Conservation (phyloP, 2,113 vertebrate genomes). For the Romanogobio albipinnatus region DNA sequence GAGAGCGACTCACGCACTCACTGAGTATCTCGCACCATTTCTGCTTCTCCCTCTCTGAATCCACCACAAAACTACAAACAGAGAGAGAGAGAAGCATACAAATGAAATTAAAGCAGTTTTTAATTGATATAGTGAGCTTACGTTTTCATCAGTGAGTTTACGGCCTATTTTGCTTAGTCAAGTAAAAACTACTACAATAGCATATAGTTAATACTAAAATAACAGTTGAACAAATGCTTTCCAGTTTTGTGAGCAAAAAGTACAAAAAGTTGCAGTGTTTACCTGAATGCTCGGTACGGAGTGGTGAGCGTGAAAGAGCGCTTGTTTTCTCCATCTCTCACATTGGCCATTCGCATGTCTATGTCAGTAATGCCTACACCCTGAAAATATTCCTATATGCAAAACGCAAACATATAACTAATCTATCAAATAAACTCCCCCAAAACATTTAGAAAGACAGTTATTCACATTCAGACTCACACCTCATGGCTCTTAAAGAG, state of each 20-base stretch:
- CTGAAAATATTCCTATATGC: conserved; percentile 73
- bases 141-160: background rate
- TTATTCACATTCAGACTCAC: conserved; percentile 11
- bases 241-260: background rate
- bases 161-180: background rate
- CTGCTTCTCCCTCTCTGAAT: conserved; percentile 75
- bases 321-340: conserved; percentile 76
- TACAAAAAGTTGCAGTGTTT: background rate
- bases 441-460: background rate
- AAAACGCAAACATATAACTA: background rate
- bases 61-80: conserved; percentile 74
- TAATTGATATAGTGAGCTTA: background rate
- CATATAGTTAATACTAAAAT: background rate
- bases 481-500: conserved; percentile 81
- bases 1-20: conserved; percentile 72
- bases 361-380: conserved; percentile 82
- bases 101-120: background rate
- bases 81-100: background rate
- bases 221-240: background rate
- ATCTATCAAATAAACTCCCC: background rate
- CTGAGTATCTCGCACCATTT: conserved; percentile 81
- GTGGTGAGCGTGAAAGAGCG: conserved; percentile 79
- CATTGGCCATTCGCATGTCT: conserved; percentile 80
- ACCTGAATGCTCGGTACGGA: conserved; percentile 83
- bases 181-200: background rate